phyloP scores from a whole-genome alignment of 2,888 invertebrate species.

The Drosophila histrio region DNA sequence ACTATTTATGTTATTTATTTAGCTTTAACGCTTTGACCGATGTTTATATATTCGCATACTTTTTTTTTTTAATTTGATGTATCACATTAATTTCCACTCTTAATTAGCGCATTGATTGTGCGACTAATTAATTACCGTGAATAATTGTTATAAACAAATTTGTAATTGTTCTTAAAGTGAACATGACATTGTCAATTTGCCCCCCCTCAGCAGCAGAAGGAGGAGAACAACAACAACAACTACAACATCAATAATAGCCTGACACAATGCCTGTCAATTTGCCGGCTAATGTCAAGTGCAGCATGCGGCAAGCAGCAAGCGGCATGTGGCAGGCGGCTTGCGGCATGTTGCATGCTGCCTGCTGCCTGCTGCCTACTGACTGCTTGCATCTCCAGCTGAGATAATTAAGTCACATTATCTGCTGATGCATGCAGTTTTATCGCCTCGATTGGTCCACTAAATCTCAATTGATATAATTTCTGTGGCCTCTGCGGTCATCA shows the following conservation, averaged over 20 bases:
- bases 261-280: slow-evolving; percentile 10
- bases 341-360: slow-evolving; percentile 6
- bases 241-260: no score
- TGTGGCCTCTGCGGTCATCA: slow-evolving; percentile 24
- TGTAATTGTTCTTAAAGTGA: not conserved
- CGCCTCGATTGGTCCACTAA: slow-evolving; percentile 1
- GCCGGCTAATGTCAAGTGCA: slow-evolving; percentile 29
- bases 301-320: slow-evolving; percentile 36
- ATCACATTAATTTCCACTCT: not conserved
- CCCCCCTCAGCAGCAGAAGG: not conserved
- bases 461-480: slow-evolving; percentile 31
- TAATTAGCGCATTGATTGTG: slow-evolving; percentile 4
- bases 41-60: not conserved
- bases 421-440: slow-evolving; percentile 20
- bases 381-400: slow-evolving; percentile 14
- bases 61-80: not conserved
- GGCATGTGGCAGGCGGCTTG: slow-evolving; percentile 21
- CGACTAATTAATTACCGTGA: slow-evolving; percentile 9
- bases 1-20: slow-evolving; percentile 1
- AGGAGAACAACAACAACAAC: not conserved
- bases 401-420: slow-evolving; percentile 34
- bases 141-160: slow-evolving; percentile 6
- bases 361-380: not conserved
- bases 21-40: not conserved
- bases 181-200: not conserved